Evolutionary conservation across 1,140 invertebrate genomes (phyloP), one percentile per base, ranked within the genome.

Genomic region (Orchesella cincta): DNA sequence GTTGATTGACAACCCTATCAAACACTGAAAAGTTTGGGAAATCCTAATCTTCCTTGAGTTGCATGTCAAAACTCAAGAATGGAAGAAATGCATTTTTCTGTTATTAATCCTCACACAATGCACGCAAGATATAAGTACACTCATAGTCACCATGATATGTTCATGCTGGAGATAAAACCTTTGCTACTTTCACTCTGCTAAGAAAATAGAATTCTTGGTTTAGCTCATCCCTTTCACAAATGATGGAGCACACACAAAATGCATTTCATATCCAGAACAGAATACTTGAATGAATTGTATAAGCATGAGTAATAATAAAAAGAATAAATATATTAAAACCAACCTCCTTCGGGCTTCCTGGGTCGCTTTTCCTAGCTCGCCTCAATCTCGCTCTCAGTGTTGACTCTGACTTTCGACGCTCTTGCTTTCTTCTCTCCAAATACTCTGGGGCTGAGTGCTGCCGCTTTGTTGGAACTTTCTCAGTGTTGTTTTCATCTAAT

Each of bases 361-460:
- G 77, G 52, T 89, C 87, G 52, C 84, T 85, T 79, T 87, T 87
- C 77, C 86, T 86, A 5, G 87, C 85, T 78, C 89, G 87, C 80
- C 90, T 88, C 2, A 90, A 83, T 78, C 88, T 87, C 20, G 89
- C 88, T 80, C 89, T 86, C 12, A 89, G 84, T 46, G 89, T 88
- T 28, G 88, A 89, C 83, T 92, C 91, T 0, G 90, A 90, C 85
- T 90, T 91, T 74, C 91, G 85, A 81, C 90, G 88, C 78, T 91
- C 91, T 79, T 90, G 87, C 84, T 92, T 89, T 52, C 92, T 85
- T 83, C 93, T 92, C 84, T 97, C 94, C 57, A 97, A 86, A 85
- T 97, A 97, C 80, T 96, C 93, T 1, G 95, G 94, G 0, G 94
- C 93, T n/a, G 91, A 92, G 76, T 93, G 89, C 81, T 92, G 90